These are phyloP conservation scores for Samia ricini DNA, from an alignment of 1,140 invertebrate species.

Conservation along the genomic window DNA sequence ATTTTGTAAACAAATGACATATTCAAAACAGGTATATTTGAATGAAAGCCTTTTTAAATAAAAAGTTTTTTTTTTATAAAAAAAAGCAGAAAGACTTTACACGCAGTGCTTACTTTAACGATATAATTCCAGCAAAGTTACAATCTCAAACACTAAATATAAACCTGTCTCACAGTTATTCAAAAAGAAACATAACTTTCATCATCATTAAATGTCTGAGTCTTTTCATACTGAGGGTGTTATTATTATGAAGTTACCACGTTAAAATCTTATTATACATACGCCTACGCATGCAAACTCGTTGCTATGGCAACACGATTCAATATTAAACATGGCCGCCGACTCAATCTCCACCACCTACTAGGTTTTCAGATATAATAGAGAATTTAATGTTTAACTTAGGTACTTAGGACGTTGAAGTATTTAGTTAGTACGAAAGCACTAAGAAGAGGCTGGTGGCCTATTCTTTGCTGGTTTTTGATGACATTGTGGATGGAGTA, in stretches of 20 bases:
- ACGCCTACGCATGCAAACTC: constrained; percentile 40
- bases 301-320: constrained; percentile 45
- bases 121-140: not conserved
- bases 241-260: not conserved
- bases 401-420: no score
- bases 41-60: not conserved
- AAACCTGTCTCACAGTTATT: not conserved
- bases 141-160: not conserved
- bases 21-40: not conserved
- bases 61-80: no score
- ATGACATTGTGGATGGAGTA: no score
- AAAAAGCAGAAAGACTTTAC: not conserved
- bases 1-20: no score
- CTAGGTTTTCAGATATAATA: no score
- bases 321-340: constrained; percentile 48
- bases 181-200: not conserved
- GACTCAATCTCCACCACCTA: no score
- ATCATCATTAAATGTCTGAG: no score
- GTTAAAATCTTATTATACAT: not conserved
- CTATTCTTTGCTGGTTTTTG: no score
- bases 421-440: no score
- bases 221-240: not conserved
- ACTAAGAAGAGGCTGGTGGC: no score
- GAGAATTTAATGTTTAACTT: no score
- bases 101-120: not conserved